phyloP scores from a whole-genome alignment of 2,888 invertebrate species.

The Nephrotoma flavescens region DNA sequence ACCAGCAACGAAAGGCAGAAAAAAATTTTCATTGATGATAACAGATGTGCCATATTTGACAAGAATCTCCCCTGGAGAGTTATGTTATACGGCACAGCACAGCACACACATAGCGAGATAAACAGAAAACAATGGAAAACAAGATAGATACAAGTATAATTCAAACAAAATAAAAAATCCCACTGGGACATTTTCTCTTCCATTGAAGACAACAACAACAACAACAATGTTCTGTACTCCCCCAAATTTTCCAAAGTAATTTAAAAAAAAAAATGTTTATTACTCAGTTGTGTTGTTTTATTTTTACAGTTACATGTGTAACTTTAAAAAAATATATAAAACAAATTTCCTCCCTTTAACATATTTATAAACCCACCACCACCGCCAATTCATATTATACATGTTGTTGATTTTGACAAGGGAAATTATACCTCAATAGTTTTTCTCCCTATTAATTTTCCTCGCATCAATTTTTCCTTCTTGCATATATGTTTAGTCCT shows the following conservation, averaged over 20 bases:
- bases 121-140: conserved; percentile 2
- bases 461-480: neutral
- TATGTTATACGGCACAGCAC: neutral
- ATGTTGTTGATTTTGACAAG: neutral
- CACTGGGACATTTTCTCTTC: conserved; percentile 1
- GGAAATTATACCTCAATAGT: neutral
- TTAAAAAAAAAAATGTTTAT: neutral
- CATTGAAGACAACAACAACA: neutral
- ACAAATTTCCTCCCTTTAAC: neutral
- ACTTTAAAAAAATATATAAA: neutral
- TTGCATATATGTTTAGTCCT: neutral
- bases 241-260: neutral
- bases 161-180: neutral
- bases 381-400: neutral
- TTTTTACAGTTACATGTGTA: neutral
- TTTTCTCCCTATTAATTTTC: neutral
- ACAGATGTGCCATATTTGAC: conserved; percentile 4
- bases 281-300: neutral
- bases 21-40: neutral
- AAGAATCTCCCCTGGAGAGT: conserved; percentile 2
- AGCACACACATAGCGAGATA: neutral
- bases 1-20: neutral
- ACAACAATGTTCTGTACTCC: neutral
- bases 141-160: conserved; percentile 4
- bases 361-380: neutral